Evolutionary conservation across 2,888 invertebrate genomes (phyloP).

Genomic region (Dicranocentrus wangi): DNA sequence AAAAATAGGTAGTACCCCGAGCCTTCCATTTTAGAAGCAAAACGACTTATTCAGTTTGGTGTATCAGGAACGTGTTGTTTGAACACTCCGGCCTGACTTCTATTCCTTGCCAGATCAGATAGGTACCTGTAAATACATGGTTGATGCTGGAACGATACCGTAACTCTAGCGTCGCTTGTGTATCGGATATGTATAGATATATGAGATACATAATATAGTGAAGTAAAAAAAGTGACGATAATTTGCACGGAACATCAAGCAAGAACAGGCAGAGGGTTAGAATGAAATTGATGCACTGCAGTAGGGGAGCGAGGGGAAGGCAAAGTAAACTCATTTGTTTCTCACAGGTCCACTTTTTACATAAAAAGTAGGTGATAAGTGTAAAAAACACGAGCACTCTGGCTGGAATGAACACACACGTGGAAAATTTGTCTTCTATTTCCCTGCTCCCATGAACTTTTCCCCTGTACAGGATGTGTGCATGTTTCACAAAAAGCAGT

Average conservation of each 20-base stretch:
- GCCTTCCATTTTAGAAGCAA: background rate
- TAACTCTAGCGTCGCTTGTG: too few species aligned
- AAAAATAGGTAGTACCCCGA: background rate
- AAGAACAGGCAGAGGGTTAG: constrained; percentile 11
- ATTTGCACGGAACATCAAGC: constrained; percentile 29
- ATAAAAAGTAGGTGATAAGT: constrained; percentile 15
- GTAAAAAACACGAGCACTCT: background rate
- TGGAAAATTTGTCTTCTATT: constrained; percentile 55
- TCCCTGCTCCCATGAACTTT: constrained; percentile 10
- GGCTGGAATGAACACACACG: constrained; percentile 15
- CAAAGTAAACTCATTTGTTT: constrained; percentile 30
- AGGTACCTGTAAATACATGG: too few species aligned
- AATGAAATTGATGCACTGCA: constrained; percentile 19
- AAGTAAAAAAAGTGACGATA: background rate
- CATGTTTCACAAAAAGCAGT: constrained; percentile 9
- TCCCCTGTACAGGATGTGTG: constrained; percentile 10
- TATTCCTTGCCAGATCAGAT: too few species aligned
- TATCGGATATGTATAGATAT: too few species aligned
- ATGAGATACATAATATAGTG: background rate
- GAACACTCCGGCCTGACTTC: too few species aligned
- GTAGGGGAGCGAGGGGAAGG: background rate
- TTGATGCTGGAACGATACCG: too few species aligned
- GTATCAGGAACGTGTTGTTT: too few species aligned
- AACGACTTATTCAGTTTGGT: constrained; percentile 10
- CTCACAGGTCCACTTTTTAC: constrained; percentile 11